These are phyloP conservation scores for Marmota flaviventris DNA, from an alignment of 2,113 vertebrate species.

Conservation along the genomic window DNA sequence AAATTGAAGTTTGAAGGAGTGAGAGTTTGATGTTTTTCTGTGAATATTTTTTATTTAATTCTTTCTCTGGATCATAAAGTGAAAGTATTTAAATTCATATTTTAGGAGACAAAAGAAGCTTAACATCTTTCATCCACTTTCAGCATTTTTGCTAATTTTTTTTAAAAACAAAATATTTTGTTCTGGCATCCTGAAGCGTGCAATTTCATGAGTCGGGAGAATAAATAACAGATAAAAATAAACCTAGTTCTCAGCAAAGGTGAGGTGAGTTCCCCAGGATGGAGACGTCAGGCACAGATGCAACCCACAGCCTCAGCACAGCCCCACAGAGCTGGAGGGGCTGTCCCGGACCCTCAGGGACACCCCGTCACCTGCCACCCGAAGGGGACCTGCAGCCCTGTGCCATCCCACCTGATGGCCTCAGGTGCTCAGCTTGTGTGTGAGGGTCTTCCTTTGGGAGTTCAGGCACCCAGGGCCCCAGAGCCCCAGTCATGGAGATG, in stretches of 20 bases:
- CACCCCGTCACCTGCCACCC: rapidly evolving
- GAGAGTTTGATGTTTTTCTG: background rate
- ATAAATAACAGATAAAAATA: too few species aligned
- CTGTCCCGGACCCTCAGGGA: rapidly evolving
- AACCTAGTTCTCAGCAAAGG: conserved; percentile 51
- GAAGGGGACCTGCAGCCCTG: rapidly evolving
- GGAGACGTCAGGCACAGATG: background rate
- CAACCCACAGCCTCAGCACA: background rate
- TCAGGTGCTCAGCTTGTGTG: background rate
- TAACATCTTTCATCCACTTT: conserved; percentile 63
- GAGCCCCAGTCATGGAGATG: background rate
- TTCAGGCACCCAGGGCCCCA: rapidly evolving
- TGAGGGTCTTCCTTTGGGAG: too few species aligned
- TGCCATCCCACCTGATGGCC: too few species aligned
- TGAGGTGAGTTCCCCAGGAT: background rate
- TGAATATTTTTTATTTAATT: conserved; percentile 56
- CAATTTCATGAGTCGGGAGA: conserved; percentile 79
- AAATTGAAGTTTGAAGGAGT: background rate
- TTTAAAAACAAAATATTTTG: conserved; percentile 46
- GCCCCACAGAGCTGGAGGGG: rapidly evolving
- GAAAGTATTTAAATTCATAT: conserved; percentile 63
- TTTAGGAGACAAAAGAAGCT: conserved; percentile 68
- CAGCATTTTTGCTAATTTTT: conserved; percentile 65
- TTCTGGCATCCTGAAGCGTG: conserved; percentile 67
- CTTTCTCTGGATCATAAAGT: conserved; percentile 43